Conservation (phyloP, 2,888 invertebrate genomes). For the Drosophila colorata region DNA sequence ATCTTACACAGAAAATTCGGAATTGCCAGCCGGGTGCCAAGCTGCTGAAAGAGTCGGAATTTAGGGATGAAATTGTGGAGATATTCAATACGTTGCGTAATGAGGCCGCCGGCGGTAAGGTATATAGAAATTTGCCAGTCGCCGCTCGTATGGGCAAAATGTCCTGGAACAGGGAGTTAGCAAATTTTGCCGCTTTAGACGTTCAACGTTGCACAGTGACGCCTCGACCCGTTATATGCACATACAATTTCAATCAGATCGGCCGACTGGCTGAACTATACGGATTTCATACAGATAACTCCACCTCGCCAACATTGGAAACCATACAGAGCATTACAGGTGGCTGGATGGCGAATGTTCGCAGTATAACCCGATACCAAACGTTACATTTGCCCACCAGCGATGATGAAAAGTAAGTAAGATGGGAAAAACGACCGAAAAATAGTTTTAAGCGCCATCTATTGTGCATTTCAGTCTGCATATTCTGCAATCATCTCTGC, state of each 20-base stretch:
- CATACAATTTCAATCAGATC: constrained; percentile 23
- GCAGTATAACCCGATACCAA: constrained; percentile 19
- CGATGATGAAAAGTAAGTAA: constrained; percentile 8
- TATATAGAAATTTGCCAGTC: constrained; percentile 22
- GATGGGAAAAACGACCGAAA: not conserved
- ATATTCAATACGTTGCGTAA: constrained; percentile 45
- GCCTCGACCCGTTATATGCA: constrained; percentile 12
- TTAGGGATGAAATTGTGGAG: not conserved
- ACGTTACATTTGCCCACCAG: constrained; percentile 4
- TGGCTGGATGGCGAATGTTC: constrained; percentile 7
- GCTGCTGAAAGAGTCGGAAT: not conserved
- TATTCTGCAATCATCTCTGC: constrained; percentile 7
- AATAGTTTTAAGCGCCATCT: no score
- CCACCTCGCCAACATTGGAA: not conserved
- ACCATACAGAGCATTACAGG: not conserved
- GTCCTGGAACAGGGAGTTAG: constrained; percentile 48
- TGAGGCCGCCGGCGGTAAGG: constrained; percentile 36
- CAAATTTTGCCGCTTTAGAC: constrained; percentile 37
- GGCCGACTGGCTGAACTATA: constrained; percentile 24
- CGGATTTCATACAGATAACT: not conserved
- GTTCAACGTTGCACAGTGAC: constrained; percentile 12
- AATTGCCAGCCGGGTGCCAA: constrained; percentile 1
- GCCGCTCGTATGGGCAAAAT: constrained; percentile 53
- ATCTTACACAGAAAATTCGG: constrained; percentile 18
- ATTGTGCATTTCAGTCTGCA: constrained; percentile 3